Evolutionary conservation across 2,113 vertebrate species (phyloP), one percentile per base, ranked within the genome.

Genomic region (Nycticryphes semicollaris): DNA sequence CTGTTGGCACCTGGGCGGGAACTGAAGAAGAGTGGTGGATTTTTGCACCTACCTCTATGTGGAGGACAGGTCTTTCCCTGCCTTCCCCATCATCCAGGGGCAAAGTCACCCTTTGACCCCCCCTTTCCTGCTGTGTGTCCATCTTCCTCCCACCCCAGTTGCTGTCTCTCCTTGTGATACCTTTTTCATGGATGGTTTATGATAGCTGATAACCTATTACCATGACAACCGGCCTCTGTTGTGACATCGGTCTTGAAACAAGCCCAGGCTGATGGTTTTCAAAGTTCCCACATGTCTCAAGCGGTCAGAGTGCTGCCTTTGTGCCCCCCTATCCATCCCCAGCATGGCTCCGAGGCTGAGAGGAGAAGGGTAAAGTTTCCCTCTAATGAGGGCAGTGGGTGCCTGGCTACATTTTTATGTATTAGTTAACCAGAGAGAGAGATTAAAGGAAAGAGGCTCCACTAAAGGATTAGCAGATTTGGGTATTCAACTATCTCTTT

Each of bases 381-480:
- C 35, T 94, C 67, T 97, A 95, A 97, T 94, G 92, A 97, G 84
- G 56, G 66, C 77, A 73, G 87, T 62, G 93, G 84, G 82, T 90
- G 90, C 94, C 82, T 45, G 37, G 57, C 69, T 94, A 81, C 57
- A 35, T 87, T 96, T 96, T 87, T 64, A 48, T 85, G 62, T 87
- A 37, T 73, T 89, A 87, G 47, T 83, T 82, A 90, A 64, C 18
- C 87, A 94, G 80, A 92, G 64, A 28, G 81, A 95, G 83, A 95
- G 93, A 84, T 91, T 73, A 93, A 92, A 97, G 85, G 93, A 90
- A 87, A 93, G 56, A 54, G 37, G 57, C 85, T 92, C 24, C 47
- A 84, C 90, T 89, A 76, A 96, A 93, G 57, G 86, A 69, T 96
- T 95, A 97, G 86, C 76, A 96, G 89, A 96, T 98, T 95, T 95